Base-by-base conservation (phyloP, 2,797 vertebrate species). In the Protonibea diacanthus region DNA sequence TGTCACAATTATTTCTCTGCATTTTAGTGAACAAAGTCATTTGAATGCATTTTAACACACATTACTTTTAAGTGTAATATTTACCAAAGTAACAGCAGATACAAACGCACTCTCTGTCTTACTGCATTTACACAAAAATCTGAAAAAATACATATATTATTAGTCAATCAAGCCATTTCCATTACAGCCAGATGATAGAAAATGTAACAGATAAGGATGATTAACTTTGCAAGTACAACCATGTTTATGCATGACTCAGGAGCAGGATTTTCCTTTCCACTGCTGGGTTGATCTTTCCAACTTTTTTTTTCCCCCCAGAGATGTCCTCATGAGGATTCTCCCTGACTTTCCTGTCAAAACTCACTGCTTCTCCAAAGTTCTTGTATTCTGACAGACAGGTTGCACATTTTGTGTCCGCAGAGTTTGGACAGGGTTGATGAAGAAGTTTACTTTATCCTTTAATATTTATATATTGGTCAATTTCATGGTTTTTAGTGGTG, bases 211-310 rank as follows among this genome's bases (percentile, higher is more conserved):
- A n/a, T 33, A 40, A 11, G 10, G 51, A 44, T 40, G 58, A 27
- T 38, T 29, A 20, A 57, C 25, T 48, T 56, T 56, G 17, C 42
- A 47, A 27, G n/a, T 42, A 40, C n/a, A 29, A 29, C 10, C 27
- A n/a, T 44, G 18, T 63, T 52, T 45, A 18, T n/a, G 10, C 12
- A 3, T 21, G 25, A 61, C 29, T 55, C 40, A 11, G 29, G 8
- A 70, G 48, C 29, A 67, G 21, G n/a, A 11, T 14, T 52, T 68
- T 57, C 66, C 52, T 58, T 58, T 59, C 33, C 44, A 38, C 18
- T 33, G 14, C 38, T 20, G 15, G 3, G 12, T 48, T 72, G 42
- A 76, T 48, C 20, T 20, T 49, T 38, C 33, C n/a, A 51, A 21
- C 23, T 8, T 25, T 42, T 38, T 63, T 9, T 38, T 38, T 8